A percentile compares a stretch with the other conserved stretches of the same genome.
These are phyloP conservation scores for Ormyrus pomaceus DNA, from an alignment of 2,888 invertebrate genomes.

Conservation along the genomic window DNA sequence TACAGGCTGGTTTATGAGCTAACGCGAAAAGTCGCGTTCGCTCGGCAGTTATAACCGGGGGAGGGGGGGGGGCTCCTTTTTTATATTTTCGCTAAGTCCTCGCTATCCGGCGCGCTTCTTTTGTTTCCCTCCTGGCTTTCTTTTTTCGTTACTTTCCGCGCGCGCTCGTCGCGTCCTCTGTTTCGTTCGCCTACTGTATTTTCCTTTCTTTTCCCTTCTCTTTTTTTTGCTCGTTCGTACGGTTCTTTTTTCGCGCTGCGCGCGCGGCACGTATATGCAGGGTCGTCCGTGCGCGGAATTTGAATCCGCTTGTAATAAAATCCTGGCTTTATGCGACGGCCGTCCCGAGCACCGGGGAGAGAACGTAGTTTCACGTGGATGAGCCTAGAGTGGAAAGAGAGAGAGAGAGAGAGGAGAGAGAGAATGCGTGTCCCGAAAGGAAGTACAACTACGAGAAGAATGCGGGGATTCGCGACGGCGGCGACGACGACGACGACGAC, in stretches of 20 bases:
- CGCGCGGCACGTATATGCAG: not conserved
- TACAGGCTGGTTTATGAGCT: constrained; percentile 70
- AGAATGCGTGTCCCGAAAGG: constrained; percentile 36
- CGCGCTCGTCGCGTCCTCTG: constrained; percentile 15
- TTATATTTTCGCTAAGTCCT: constrained; percentile 61
- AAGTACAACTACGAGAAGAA: constrained; percentile 47
- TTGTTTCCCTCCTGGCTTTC: constrained; percentile 42
- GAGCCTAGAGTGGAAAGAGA: not conserved
- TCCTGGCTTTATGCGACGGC: constrained; percentile 73
- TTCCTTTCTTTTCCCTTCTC: constrained; percentile 55
- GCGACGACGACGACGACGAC: not conserved
- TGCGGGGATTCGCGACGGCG: constrained; percentile 35
- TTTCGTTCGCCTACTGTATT: constrained; percentile 12
- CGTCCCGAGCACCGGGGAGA: constrained; percentile 46
- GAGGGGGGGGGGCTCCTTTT: constrained; percentile 56
- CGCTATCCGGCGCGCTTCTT: constrained; percentile 21
- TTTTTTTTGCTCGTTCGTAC: constrained; percentile 14
- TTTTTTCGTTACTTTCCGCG: constrained; percentile 51
- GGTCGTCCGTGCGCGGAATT: constrained; percentile 70
- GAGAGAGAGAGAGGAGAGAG: constrained; percentile 12
- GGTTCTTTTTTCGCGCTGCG: too few relatives aligned
- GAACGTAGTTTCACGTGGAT: constrained; percentile 33
- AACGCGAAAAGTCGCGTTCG: constrained; percentile 58
- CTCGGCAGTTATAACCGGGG: constrained; percentile 17
- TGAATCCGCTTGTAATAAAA: constrained; percentile 75